A percentile compares a stretch with the other conserved stretches of the same genome.
phyloP scores from a whole-genome alignment of 1,140 invertebrate genomes.

The Notospermus geniculatus region DNA sequence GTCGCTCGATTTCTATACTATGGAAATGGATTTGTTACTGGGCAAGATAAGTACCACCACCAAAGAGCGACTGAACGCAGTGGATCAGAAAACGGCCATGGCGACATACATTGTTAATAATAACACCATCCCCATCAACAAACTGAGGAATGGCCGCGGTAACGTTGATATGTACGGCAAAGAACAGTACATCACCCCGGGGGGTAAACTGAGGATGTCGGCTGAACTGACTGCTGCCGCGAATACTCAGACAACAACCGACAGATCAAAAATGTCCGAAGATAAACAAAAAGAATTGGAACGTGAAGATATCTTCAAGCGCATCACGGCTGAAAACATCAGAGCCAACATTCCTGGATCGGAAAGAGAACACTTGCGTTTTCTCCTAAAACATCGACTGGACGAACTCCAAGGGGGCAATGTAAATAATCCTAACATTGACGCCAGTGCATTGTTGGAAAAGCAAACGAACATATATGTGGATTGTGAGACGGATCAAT shows the following conservation, averaged over 20 bases:
- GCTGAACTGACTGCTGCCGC: neutral
- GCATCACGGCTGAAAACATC: neutral
- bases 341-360: neutral
- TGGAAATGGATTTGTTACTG: neutral
- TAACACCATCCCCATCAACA: neutral
- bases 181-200: neutral
- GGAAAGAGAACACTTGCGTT: neutral
- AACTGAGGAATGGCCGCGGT: neutral
- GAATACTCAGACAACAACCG: neutral
- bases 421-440: neutral
- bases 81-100: conserved; percentile 7
- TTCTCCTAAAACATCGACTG: neutral
- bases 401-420: neutral
- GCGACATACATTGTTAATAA: neutral
- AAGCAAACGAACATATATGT: conserved; percentile 4
- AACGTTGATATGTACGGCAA: conserved; percentile 9
- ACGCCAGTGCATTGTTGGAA: neutral
- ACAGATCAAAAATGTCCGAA: neutral
- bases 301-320: neutral
- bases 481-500: neutral
- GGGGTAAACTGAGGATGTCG: neutral
- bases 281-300: conserved; percentile 5
- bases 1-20: neutral
- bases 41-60: neutral
- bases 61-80: neutral